These are phyloP conservation scores for Dipodomys stephensi DNA, from an alignment of 2,113 vertebrate genomes.

Conservation along the genomic window DNA sequence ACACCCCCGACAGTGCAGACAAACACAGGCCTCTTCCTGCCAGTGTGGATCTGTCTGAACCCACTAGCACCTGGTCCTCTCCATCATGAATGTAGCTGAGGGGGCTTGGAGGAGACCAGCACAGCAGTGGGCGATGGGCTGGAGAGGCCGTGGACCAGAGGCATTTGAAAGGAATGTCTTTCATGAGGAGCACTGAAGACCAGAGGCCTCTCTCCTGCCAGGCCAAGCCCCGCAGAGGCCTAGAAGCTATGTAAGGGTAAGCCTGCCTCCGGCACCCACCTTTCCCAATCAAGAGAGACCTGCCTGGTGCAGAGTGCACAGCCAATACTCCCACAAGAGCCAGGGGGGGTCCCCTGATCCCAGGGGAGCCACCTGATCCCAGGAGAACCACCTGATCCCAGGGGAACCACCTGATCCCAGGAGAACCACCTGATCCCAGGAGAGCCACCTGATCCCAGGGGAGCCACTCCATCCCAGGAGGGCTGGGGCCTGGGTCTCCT, in stretches of 20 bases:
- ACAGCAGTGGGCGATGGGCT: accelerated
- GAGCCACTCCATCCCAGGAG: no score
- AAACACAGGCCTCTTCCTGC: not conserved
- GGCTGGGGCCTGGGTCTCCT: not conserved
- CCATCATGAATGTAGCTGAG: not conserved
- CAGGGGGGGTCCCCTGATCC: no score
- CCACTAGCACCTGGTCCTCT: no score
- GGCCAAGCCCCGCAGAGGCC: not conserved
- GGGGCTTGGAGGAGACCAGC: not conserved
- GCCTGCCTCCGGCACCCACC: not conserved
- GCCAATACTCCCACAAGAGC: not conserved
- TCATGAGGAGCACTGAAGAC: not conserved
- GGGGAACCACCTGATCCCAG: no score
- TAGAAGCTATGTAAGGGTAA: not conserved
- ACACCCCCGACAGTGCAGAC: not conserved
- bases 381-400: not conserved
- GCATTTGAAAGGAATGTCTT: not conserved
- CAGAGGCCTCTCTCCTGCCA: not conserved
- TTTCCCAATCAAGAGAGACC: not conserved
- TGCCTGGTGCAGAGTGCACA: no score
- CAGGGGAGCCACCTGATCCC: no score
- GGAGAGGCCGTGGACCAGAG: not conserved
- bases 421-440: not conserved
- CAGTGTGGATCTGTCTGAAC: no score
- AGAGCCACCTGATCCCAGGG: no score